A percentile compares a stretch with the other conserved stretches of the same genome.
Conservation (phyloP, 2,888 invertebrate species). For the Luperina testacea region DNA sequence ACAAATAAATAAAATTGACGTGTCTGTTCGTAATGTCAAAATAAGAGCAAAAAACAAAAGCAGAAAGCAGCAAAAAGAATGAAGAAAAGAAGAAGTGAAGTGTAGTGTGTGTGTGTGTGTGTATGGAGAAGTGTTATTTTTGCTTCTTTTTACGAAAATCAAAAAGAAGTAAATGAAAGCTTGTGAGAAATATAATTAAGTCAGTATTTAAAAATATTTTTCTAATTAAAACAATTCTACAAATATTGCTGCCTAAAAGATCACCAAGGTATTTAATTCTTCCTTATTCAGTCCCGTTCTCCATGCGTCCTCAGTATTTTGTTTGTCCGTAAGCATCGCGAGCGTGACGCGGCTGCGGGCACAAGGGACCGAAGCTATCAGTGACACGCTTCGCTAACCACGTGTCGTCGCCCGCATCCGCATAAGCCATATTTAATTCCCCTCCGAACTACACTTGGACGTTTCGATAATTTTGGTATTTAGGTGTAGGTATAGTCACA, state of each 20-base stretch:
- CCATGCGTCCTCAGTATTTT: constrained; percentile 25
- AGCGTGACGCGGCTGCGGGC: constrained; percentile 61
- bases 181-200: neutral
- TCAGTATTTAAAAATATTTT: neutral
- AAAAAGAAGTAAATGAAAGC: too few species aligned
- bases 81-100: too few species aligned
- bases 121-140: too few species aligned
- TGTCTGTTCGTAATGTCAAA: too few species aligned
- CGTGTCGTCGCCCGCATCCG: constrained; percentile 70
- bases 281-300: neutral
- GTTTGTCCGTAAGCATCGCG: constrained; percentile 5
- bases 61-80: too few species aligned
- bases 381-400: constrained; percentile 76
- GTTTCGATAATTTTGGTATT: constrained; percentile 12
- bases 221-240: neutral
- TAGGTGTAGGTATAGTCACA: neutral
- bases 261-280: neutral
- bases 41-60: too few species aligned
- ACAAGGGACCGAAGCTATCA: constrained; percentile 73
- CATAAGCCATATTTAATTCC: constrained; percentile 66
- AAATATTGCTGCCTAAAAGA: neutral
- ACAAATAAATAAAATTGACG: too few species aligned
- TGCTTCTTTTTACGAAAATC: too few species aligned
- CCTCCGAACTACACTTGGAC: constrained; percentile 38
- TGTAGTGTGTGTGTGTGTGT: too few species aligned